phyloP scores from a whole-genome alignment of 2,888 invertebrate genomes.

The Automeris io region DNA sequence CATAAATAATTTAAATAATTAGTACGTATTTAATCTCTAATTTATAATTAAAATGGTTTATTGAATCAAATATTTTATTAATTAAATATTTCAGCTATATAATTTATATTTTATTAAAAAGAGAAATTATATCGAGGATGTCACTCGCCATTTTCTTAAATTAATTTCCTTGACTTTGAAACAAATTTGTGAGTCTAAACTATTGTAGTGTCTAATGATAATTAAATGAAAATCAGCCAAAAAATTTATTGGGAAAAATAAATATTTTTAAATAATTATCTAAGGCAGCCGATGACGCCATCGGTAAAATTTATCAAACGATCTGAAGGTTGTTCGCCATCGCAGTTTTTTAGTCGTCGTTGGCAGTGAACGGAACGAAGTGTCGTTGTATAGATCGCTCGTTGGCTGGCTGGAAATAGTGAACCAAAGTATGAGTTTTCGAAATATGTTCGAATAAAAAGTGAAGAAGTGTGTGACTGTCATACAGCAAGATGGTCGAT shows the following conservation, averaged over 20 bases:
- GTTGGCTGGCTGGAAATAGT: slow-evolving; percentile 75
- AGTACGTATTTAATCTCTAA: too few relatives aligned
- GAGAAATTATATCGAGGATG: background rate
- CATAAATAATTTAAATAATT: too few relatives aligned
- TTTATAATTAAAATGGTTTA: too few relatives aligned
- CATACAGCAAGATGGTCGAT: slow-evolving; percentile 76
- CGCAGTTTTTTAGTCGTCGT: slow-evolving; percentile 46
- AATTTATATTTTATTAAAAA: background rate
- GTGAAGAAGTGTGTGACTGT: slow-evolving; percentile 72
- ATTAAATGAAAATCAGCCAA: slow-evolving; percentile 7
- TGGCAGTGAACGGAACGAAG: slow-evolving; percentile 74
- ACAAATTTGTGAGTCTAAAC: slow-evolving; percentile 6
- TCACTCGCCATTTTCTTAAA: slow-evolving; percentile 1
- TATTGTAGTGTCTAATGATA: slow-evolving; percentile 4
- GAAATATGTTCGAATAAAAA: slow-evolving; percentile 76
- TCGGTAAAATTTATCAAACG: slow-evolving; percentile 27
- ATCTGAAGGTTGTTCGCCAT: slow-evolving; percentile 38
- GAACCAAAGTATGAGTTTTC: slow-evolving; percentile 75
- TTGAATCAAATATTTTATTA: background rate
- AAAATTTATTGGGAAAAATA: slow-evolving; percentile 6
- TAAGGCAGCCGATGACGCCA: slow-evolving; percentile 22
- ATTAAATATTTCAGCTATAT: background rate
- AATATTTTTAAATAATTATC: slow-evolving; percentile 8
- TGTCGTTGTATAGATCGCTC: slow-evolving; percentile 73
- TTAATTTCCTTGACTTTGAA: slow-evolving; percentile 6